Evolutionary conservation across 2,113 vertebrate species (phyloP).

Genomic region (Echinops telfairi): DNA sequence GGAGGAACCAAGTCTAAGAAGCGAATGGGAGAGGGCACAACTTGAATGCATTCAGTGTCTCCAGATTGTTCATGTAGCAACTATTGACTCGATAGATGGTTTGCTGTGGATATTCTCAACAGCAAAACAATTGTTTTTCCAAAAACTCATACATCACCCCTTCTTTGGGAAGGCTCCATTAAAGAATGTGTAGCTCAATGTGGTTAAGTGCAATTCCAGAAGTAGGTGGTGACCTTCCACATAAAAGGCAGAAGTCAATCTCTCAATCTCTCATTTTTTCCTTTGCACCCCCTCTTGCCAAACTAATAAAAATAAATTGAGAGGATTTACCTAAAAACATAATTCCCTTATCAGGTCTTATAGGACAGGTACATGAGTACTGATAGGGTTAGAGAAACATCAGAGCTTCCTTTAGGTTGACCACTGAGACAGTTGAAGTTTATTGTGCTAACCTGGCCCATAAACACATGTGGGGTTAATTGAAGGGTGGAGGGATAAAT

Average conservation of each 20-base stretch:
- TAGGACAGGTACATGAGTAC: neutral
- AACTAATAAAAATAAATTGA: neutral
- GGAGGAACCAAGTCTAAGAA: neutral
- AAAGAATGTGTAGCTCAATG: conserved; percentile 35
- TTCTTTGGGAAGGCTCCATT: conserved; percentile 8
- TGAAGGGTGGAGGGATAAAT: no score
- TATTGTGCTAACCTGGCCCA: no score
- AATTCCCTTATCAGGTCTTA: neutral
- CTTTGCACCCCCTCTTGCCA: neutral
- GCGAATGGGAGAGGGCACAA: neutral
- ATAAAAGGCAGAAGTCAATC: neutral
- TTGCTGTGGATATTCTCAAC: neutral
- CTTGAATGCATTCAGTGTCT: no score
- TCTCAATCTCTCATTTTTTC: neutral
- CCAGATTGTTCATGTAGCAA: neutral
- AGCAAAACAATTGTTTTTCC: neutral
- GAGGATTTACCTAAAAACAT: neutral
- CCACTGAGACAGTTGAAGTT: no score
- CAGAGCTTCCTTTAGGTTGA: neutral
- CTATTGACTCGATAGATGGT: neutral
- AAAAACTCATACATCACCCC: neutral
- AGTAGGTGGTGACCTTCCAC: neutral
- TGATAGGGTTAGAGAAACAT: neutral
- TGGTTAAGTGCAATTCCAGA: neutral
- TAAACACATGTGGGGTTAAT: no score